Percentiles rank a stretch among this genome's conserved stretches.
phyloP scores from a whole-genome alignment of 2,113 vertebrate species.

The Gadus macrocephalus region DNA sequence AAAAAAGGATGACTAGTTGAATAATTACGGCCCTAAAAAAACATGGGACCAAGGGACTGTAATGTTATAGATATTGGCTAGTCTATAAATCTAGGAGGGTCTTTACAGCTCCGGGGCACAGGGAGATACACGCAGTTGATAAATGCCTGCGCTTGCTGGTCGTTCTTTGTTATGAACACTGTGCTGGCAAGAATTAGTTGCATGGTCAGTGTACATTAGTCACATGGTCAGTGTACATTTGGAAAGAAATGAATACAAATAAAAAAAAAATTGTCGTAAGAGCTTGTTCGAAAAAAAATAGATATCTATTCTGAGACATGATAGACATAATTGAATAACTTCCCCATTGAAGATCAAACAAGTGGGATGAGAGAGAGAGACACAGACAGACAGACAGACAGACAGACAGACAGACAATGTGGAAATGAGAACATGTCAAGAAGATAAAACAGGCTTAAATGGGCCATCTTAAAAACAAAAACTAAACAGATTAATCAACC shows the following conservation, averaged over 20 bases:
- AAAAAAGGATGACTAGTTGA: slow-evolving; percentile 36
- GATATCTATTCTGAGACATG: slow-evolving; percentile 18
- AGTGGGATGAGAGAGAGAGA: too few species aligned
- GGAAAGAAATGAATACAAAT: slow-evolving; percentile 9
- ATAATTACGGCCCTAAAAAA: slow-evolving; percentile 43
- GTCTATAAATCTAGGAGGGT: slow-evolving; percentile 51
- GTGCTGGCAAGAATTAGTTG: slow-evolving; percentile 37
- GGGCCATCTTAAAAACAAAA: slow-evolving; percentile 12
- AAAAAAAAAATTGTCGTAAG: neutral
- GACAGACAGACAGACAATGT: slow-evolving; percentile 14
- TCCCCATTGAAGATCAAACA: too few species aligned
- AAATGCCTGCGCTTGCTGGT: slow-evolving; percentile 40
- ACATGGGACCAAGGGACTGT: slow-evolving; percentile 42
- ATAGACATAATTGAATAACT: slow-evolving; percentile 9
- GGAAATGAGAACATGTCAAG: neutral
- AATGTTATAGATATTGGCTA: slow-evolving; percentile 38
- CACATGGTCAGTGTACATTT: slow-evolving; percentile 19
- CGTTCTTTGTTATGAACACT: slow-evolving; percentile 49
- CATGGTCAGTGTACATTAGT: slow-evolving; percentile 25
- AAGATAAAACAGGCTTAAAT: slow-evolving; percentile 29
- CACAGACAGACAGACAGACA: neutral
- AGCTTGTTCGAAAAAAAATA: slow-evolving; percentile 22
- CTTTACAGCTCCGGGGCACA: slow-evolving; percentile 39
- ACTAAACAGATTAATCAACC: slow-evolving; percentile 12
- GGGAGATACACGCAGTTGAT: slow-evolving; percentile 35